Evolutionary conservation across 2,797 vertebrate genomes (phyloP).

Genomic region (Anomalospiza imberbis): DNA sequence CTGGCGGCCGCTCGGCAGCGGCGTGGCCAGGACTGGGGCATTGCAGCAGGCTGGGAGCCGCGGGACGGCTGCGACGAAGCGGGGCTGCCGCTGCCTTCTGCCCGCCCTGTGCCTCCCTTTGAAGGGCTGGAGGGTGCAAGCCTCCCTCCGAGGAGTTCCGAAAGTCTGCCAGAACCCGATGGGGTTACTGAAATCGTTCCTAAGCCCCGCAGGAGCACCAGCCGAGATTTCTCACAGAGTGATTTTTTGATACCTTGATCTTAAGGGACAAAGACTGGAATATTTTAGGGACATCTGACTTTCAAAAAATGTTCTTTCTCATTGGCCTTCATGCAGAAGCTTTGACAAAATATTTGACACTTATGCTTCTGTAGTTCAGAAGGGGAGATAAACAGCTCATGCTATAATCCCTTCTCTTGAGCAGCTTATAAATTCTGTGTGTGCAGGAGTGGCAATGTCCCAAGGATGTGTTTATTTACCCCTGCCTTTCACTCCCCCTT

Average conservation of each 20-base stretch:
- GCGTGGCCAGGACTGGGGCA: rapidly evolving
- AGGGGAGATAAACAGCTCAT: background rate
- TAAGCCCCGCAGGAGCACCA: rapidly evolving
- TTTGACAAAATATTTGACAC: background rate
- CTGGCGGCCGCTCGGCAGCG: background rate
- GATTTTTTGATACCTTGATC: background rate
- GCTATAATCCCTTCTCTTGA: conserved; percentile 17
- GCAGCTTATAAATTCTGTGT: background rate
- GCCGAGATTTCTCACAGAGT: background rate
- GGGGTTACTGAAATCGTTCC: background rate
- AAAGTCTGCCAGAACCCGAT: background rate
- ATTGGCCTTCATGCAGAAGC: background rate
- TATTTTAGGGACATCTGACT: background rate
- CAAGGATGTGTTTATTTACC: background rate
- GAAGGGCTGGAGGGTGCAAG: background rate
- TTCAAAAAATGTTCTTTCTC: background rate
- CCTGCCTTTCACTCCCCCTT: background rate
- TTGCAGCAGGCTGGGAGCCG: background rate
- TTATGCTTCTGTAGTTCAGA: conserved; percentile 1
- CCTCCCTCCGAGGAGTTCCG: background rate
- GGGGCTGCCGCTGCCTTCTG: background rate
- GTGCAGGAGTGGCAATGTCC: background rate
- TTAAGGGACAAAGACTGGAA: background rate
- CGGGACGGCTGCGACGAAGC: rapidly evolving
- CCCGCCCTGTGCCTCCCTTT: background rate